Base-by-base conservation (phyloP, 2,797 vertebrate species). In the Chloroceryle amazona region DNA sequence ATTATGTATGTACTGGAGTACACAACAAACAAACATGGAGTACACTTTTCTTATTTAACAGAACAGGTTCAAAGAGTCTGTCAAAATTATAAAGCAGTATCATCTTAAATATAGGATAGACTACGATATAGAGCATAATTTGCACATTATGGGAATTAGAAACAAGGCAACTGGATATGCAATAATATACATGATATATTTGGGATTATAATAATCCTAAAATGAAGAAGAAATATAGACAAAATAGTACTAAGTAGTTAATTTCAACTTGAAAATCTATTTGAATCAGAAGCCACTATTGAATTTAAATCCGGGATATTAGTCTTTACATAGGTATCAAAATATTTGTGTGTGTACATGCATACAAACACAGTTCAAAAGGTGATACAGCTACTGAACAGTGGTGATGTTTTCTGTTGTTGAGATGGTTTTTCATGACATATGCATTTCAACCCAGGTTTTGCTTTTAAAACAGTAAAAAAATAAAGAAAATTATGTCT, bases 401-500 rank as follows among this genome's bases (percentile, higher is more conserved):
- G 1, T 8, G 12, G 6, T 57, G 63, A 23, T 10, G 17, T 62
- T 73, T 86, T 29, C 44, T 80, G 31, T 14, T 63, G 13, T 44
- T 76, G 61, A 42, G 29, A 11, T 28, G 2, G 1, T 46, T 94
- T 79, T 73, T 61, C 4, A 10, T 17, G 8, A 57, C 0, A 0
- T 33, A 18, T 25, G 19, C 10, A 19, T 65, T 47, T 44, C 23
- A 83, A 79, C 35, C 21, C 2, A n/a, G 4, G 1, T 47, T 80
- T 76, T 76, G 0, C 9, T 70, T 31, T 13, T 15, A 58, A 90
- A 68, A 41, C 9, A 16, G 9, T 55, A 61, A 49, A 11, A 28
- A 10, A 10, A 60, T 75, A 78, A 76, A 65, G 39, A 39, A 83
- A 73, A 62, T 7, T 25, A 2, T 73, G 2, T 2, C 3, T 28